phyloP scores from a whole-genome alignment of 1,140 invertebrate species.

The Plodia interpunctella region DNA sequence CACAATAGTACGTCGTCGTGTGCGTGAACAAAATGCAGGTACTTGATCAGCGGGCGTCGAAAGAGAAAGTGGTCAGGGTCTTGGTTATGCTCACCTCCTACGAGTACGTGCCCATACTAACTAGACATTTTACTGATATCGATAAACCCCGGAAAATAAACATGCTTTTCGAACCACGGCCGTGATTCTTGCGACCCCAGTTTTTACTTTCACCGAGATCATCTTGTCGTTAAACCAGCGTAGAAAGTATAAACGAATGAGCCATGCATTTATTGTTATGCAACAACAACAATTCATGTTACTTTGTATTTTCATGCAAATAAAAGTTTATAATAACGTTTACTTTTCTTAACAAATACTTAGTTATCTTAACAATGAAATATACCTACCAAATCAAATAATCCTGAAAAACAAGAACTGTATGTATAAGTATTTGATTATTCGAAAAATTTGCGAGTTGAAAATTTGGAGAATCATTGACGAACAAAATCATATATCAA shows the following conservation, averaged over 20 bases:
- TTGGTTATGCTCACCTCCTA: constrained; percentile 38
- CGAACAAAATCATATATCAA: too few relatives aligned
- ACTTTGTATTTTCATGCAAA: background rate
- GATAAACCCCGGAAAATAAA: constrained; percentile 20
- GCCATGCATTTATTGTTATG: constrained; percentile 8
- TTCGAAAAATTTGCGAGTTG: too few relatives aligned
- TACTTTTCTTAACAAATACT: background rate
- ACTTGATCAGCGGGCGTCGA: constrained; percentile 43
- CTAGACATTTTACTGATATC: constrained; percentile 22
- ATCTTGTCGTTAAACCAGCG: background rate
- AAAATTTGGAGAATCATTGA: too few relatives aligned
- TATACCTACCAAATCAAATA: too few relatives aligned
- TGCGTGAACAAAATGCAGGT: constrained; percentile 27
- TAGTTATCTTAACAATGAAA: too few relatives aligned
- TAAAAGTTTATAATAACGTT: background rate
- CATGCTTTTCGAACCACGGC: background rate
- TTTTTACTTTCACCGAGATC: constrained; percentile 8
- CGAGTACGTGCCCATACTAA: constrained; percentile 32
- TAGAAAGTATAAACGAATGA: constrained; percentile 11
- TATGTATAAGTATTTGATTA: too few relatives aligned
- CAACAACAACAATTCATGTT: constrained; percentile 5
- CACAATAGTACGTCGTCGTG: constrained; percentile 38
- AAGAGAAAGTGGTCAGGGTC: constrained; percentile 68
- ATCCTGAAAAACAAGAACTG: too few relatives aligned
- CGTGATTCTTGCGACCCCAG: constrained; percentile 8